These are phyloP conservation scores for Andrena minutula DNA, from an alignment of 2,888 invertebrate species.

Conservation along the genomic window DNA sequence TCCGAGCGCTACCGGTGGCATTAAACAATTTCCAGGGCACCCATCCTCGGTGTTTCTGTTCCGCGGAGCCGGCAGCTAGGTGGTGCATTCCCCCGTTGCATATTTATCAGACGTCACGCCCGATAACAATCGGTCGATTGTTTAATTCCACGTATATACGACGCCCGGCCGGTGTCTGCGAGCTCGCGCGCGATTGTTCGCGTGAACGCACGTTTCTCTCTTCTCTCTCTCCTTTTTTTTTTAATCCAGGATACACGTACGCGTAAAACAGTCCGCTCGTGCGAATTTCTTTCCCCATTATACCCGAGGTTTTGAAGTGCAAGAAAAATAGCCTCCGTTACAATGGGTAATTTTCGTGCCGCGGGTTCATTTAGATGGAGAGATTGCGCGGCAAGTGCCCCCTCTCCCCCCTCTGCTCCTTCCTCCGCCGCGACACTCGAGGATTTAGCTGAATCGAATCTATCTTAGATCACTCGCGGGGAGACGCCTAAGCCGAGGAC, in stretches of 20 bases:
- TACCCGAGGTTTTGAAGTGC: constrained; percentile 42
- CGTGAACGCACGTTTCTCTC: constrained; percentile 16
- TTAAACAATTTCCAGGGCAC: constrained; percentile 70
- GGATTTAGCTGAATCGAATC: constrained; percentile 47
- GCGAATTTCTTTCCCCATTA: constrained; percentile 55
- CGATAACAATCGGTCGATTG: constrained; percentile 78
- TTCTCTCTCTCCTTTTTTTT: neutral
- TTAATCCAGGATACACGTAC: constrained; percentile 3
- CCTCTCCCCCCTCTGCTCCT: constrained; percentile 12
- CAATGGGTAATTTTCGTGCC: constrained; percentile 62
- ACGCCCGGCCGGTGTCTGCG: constrained; percentile 40
- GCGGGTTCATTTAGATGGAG: constrained; percentile 54
- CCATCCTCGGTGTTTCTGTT: constrained; percentile 57
- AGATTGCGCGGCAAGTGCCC: constrained; percentile 32
- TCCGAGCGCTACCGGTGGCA: constrained; percentile 34
- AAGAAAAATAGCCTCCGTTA: constrained; percentile 60
- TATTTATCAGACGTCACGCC: constrained; percentile 78
- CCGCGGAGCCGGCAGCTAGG: constrained; percentile 26
- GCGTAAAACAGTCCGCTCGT: constrained; percentile 18
- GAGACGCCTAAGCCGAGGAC: neutral
- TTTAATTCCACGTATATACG: constrained; percentile 69
- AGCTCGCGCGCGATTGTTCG: constrained; percentile 48
- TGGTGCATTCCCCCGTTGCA: constrained; percentile 69
- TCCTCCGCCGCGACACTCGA: constrained; percentile 22
- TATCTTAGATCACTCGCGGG: constrained; percentile 22